Evolutionary conservation across 1,140 invertebrate genomes (phyloP).

Genomic region (Spodoptera frugiperda): DNA sequence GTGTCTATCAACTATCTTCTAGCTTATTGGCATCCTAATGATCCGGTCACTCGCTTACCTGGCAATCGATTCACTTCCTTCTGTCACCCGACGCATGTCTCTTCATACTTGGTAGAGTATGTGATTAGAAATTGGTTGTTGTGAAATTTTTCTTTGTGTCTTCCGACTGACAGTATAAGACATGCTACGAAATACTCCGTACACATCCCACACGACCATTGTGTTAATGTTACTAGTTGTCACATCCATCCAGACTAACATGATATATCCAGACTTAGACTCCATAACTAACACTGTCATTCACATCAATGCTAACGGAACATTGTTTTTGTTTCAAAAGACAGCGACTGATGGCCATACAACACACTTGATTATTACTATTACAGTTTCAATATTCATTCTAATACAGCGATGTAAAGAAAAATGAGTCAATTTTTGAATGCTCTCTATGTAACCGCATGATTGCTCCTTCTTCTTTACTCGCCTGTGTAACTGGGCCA

Average conservation of each 20-base stretch:
- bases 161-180: slow-evolving; percentile 58
- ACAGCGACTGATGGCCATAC: slow-evolving; percentile 59
- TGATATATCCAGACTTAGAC: slow-evolving; percentile 58
- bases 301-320: slow-evolving; percentile 57
- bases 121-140: slow-evolving; percentile 71
- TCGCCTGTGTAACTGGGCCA: slow-evolving; percentile 12
- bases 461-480: slow-evolving; percentile 18
- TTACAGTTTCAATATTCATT: slow-evolving; percentile 19
- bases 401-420: slow-evolving; percentile 21
- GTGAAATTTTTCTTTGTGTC: slow-evolving; percentile 59
- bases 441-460: not conserved
- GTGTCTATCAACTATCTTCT: slow-evolving; percentile 52
- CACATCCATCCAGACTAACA: slow-evolving; percentile 67
- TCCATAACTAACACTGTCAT: slow-evolving; percentile 69
- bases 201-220: slow-evolving; percentile 66
- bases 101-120: slow-evolving; percentile 65
- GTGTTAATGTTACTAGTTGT: slow-evolving; percentile 58
- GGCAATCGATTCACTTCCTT: slow-evolving; percentile 55
- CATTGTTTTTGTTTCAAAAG: slow-evolving; percentile 55
- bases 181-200: slow-evolving; percentile 63
- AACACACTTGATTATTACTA: slow-evolving; percentile 23
- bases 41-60: slow-evolving; percentile 61
- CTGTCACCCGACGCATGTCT: slow-evolving; percentile 66
- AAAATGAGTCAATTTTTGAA: not conserved
- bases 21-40: slow-evolving; percentile 70